A percentile compares a stretch with the other conserved stretches of the same genome.
Conservation (phyloP, 2,797 vertebrate genomes). For the Gymnoscopelus microlampas region DNA sequence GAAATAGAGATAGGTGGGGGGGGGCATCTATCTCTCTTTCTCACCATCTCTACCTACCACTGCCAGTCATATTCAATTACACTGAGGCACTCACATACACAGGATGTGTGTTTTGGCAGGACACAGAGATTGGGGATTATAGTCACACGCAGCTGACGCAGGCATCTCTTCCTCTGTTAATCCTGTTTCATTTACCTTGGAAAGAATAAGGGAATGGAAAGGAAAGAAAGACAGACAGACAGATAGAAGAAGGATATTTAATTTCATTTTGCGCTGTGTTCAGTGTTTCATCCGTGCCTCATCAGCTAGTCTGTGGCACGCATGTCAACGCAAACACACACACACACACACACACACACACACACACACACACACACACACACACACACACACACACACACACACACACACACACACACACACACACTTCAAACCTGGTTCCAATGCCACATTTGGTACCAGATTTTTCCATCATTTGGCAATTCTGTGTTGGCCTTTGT, state of each 20-base stretch:
- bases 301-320: constrained; percentile 3
- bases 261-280: constrained; percentile 53
- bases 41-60: constrained; percentile 7
- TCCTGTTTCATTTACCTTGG: constrained; percentile 76
- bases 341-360: too few relatives aligned
- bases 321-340: too few relatives aligned
- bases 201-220: constrained; percentile 46
- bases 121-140: constrained; percentile 71
- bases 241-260: constrained; percentile 58
- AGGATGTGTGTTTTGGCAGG: constrained; percentile 72
- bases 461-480: background rate
- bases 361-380: too few relatives aligned
- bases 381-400: too few relatives aligned
- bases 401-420: too few relatives aligned
- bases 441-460: constrained; percentile 4
- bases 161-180: constrained; percentile 68
- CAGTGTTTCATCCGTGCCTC: constrained; percentile 31
- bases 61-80: constrained; percentile 34
- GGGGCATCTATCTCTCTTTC: background rate
- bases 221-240: constrained; percentile 18
- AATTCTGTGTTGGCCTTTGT: too few relatives aligned
- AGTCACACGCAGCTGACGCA: constrained; percentile 64
- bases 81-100: constrained; percentile 15
- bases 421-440: constrained; percentile 23
- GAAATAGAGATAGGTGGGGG: too few relatives aligned